A percentile compares a stretch with the other conserved stretches of the same genome.
Conservation (phyloP, 2,888 invertebrate genomes). For the Drosophila nigritarsus region DNA sequence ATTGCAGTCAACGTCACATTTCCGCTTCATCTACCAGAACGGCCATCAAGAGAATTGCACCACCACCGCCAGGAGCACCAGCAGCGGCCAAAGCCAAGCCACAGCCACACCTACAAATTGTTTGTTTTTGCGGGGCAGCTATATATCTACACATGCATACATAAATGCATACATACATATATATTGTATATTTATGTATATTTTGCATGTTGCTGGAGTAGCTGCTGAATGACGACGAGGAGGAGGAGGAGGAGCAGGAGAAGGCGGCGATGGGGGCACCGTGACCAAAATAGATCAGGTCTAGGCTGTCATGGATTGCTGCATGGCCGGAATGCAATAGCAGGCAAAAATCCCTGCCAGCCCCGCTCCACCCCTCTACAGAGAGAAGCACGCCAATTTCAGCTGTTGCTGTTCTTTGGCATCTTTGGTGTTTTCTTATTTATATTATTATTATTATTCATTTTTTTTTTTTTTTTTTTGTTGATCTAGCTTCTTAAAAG, state of each 20-base stretch:
- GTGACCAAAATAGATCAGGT: constrained; percentile 81
- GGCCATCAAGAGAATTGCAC: constrained; percentile 70
- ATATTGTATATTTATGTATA: constrained; percentile 45
- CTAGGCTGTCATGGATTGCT: constrained; percentile 81
- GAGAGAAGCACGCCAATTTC: constrained; percentile 59
- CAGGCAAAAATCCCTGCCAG: constrained; percentile 40
- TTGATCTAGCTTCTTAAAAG: constrained; percentile 48
- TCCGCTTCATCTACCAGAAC: constrained; percentile 83
- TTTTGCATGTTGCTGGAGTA: constrained; percentile 55
- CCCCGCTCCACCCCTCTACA: not conserved
- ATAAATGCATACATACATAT: constrained; percentile 3
- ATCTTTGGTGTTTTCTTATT: constrained; percentile 29
- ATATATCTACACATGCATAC: not conserved
- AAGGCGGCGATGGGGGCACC: constrained; percentile 24
- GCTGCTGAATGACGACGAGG: constrained; percentile 17
- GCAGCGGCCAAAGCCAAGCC: constrained; percentile 40
- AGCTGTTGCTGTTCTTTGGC: constrained; percentile 51
- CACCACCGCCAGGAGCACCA: constrained; percentile 25
- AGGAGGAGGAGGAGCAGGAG: constrained; percentile 17
- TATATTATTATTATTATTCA: not conserved
- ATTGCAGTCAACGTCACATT: constrained; percentile 78
- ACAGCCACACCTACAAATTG: constrained; percentile 79
- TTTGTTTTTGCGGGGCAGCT: constrained; percentile 55
- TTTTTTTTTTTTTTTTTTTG: not conserved
- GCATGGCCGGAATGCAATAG: constrained; percentile 74